Percentiles rank a stretch among this genome's conserved stretches.
Evolutionary conservation across 2,797 vertebrate genomes (phyloP).

Genomic region (Graptemys geographica): DNA sequence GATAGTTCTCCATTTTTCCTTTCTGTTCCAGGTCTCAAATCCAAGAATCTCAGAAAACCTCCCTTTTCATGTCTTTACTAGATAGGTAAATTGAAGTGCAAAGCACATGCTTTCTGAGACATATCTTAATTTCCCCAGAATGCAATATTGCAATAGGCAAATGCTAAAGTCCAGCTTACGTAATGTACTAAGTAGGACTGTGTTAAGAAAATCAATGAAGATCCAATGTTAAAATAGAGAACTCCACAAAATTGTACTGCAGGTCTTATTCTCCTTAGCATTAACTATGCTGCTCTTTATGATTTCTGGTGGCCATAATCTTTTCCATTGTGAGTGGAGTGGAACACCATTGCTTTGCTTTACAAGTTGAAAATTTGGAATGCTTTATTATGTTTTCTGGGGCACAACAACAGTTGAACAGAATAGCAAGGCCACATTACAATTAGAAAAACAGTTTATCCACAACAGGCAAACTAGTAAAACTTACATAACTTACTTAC

Average conservation of each 20-base stretch:
- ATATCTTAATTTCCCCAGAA: not conserved
- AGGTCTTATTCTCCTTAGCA: not conserved
- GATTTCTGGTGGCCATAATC: not conserved
- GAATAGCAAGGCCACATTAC: not conserved
- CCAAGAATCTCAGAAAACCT: not conserved
- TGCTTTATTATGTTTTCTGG: not conserved
- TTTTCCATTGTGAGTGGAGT: not conserved
- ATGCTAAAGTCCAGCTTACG: not conserved
- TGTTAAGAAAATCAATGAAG: not conserved
- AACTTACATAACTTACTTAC: conserved; percentile 20
- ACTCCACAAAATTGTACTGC: not conserved
- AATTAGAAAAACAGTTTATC: not conserved
- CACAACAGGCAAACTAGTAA: not conserved
- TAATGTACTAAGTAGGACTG: not conserved
- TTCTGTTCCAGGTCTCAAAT: not conserved
- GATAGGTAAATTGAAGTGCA: not conserved
- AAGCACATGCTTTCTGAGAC: not conserved
- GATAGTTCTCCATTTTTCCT: not conserved
- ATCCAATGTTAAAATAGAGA: conserved; percentile 26
- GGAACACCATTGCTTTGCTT: not conserved
- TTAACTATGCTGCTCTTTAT: not conserved
- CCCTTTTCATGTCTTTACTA: not conserved
- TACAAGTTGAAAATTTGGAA: conserved; percentile 39
- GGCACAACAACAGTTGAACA: conserved; percentile 35
- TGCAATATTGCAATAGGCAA: not conserved